These are phyloP conservation scores for Drosophila bunnanda DNA, from an alignment of 2,888 invertebrate genomes.

Conservation along the genomic window DNA sequence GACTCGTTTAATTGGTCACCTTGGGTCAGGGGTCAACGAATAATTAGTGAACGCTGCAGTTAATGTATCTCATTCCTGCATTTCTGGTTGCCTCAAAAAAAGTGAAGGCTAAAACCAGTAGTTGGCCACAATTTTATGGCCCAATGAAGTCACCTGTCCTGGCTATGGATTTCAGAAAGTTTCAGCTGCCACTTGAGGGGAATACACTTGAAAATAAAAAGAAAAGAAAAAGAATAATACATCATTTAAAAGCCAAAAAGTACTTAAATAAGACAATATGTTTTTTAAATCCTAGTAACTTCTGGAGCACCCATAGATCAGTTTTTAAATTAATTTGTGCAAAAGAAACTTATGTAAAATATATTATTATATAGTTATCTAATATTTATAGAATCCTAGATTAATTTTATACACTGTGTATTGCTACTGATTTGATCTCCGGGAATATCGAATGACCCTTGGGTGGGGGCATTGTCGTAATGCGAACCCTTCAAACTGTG, in stretches of 20 bases:
- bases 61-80: neutral
- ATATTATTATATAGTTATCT: too few species aligned
- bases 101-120: conserved; percentile 6
- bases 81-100: neutral
- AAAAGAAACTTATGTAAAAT: too few species aligned
- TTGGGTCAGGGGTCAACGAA: conserved; percentile 24
- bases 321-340: too few species aligned
- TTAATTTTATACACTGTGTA: neutral
- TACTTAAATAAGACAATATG: too few species aligned
- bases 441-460: conserved; percentile 32
- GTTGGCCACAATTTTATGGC: conserved; percentile 4
- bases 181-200: conserved; percentile 6
- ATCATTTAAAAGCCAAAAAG: too few species aligned
- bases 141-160: neutral
- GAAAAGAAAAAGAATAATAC: too few species aligned
- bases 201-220: too few species aligned
- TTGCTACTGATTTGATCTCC: conserved; percentile 8
- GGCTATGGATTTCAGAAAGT: neutral
- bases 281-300: too few species aligned
- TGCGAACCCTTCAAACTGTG: conserved; percentile 32
- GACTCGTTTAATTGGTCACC: conserved; percentile 18
- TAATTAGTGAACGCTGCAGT: conserved; percentile 24
- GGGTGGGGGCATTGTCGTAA: conserved; percentile 3
- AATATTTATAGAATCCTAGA: neutral
- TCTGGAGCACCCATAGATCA: too few species aligned